phyloP scores from a whole-genome alignment of 2,888 invertebrate genomes.

The Drosophila yooni region DNA sequence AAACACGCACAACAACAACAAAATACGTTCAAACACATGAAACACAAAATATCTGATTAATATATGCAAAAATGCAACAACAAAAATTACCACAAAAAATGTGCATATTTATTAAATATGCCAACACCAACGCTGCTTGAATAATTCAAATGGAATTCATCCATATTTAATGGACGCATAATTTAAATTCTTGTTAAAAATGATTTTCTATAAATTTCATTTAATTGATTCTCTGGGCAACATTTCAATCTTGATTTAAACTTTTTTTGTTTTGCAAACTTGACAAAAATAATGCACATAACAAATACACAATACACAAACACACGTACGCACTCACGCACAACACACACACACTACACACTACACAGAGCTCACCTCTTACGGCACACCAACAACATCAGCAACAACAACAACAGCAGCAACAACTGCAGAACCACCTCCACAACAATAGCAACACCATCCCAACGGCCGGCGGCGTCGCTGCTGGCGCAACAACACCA shows the following conservation, averaged over 20 bases:
- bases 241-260: constrained; percentile 24
- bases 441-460: constrained; percentile 78
- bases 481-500: constrained; percentile 71
- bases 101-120: constrained; percentile 48
- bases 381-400: constrained; percentile 84
- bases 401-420: constrained; percentile 65
- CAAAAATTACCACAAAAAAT: constrained; percentile 30
- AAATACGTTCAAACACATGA: constrained; percentile 7
- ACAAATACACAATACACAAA: not conserved
- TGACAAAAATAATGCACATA: constrained; percentile 34
- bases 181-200: constrained; percentile 68
- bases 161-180: constrained; percentile 62
- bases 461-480: constrained; percentile 86
- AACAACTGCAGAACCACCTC: constrained; percentile 67
- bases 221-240: constrained; percentile 35
- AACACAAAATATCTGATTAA: constrained; percentile 26
- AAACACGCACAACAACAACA: constrained; percentile 17
- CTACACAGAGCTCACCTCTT: constrained; percentile 83
- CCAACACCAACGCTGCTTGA: constrained; percentile 65
- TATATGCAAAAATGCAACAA: constrained; percentile 32
- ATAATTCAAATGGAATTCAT: constrained; percentile 67
- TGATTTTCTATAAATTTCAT: constrained; percentile 41
- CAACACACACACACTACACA: constrained; percentile 34
- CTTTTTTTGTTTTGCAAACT: constrained; percentile 16
- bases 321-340: constrained; percentile 31